Conservation (phyloP, 2,797 vertebrate species). For the Schizopygopsis malacanthus region DNA sequence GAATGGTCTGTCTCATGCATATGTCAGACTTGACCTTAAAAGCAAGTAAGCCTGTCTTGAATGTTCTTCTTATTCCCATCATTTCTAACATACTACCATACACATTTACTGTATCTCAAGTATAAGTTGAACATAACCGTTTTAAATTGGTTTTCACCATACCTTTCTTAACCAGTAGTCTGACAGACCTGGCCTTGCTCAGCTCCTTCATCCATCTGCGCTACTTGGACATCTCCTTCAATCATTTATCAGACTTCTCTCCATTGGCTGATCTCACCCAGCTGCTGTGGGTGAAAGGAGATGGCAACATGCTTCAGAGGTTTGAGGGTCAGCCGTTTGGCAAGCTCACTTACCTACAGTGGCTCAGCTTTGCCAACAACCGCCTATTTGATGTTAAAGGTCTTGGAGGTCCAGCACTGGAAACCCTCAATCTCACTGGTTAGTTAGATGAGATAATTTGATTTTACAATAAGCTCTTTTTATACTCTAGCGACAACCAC, state of each 20-base stretch:
- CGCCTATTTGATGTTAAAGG: slow-evolving; percentile 78
- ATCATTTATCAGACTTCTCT: slow-evolving; percentile 85
- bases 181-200: slow-evolving; percentile 85
- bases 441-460: slow-evolving; percentile 30
- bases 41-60: slow-evolving; percentile 74
- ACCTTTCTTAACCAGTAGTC: slow-evolving; percentile 70
- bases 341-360: slow-evolving; percentile 86
- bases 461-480: not conserved
- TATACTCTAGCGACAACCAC: not conserved
- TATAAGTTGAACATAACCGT: not conserved
- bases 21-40: slow-evolving; percentile 84
- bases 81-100: not conserved
- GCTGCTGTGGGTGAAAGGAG: slow-evolving; percentile 91
- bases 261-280: slow-evolving; percentile 84
- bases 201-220: slow-evolving; percentile 85
- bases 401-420: slow-evolving; percentile 80
- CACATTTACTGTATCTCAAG: not conserved
- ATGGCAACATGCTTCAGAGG: slow-evolving; percentile 79
- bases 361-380: slow-evolving; percentile 86
- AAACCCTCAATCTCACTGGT: slow-evolving; percentile 89
- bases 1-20: slow-evolving; percentile 87
- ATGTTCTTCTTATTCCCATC: not conserved
- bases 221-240: slow-evolving; percentile 91
- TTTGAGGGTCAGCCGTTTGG: slow-evolving; percentile 76
- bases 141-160: not conserved